A percentile compares a stretch with the other conserved stretches of the same genome.
phyloP scores from a whole-genome alignment of 2,888 invertebrate species.

The Sarcophaga rosellei region DNA sequence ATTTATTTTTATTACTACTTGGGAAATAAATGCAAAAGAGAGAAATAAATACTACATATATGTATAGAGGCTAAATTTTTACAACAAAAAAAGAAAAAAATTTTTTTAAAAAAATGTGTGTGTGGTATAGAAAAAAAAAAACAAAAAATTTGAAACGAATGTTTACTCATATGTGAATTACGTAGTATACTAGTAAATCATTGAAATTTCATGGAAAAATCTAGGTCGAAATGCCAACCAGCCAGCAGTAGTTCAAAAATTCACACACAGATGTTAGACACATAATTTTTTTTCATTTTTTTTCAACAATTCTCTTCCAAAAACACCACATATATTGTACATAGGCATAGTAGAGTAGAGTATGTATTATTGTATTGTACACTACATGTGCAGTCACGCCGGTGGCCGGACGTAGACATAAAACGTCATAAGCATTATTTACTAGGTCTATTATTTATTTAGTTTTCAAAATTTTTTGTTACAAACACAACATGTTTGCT shows the following conservation, averaged over 20 bases:
- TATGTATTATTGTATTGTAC: neutral
- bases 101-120: neutral
- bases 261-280: slow-evolving; percentile 5
- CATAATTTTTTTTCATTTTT: neutral
- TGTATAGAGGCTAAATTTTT: slow-evolving; percentile 16
- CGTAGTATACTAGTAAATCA: slow-evolving; percentile 54
- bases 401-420: slow-evolving; percentile 48
- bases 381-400: slow-evolving; percentile 20
- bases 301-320: no score
- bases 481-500: neutral
- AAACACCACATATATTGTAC: neutral
- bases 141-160: slow-evolving; percentile 24
- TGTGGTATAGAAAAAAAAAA: slow-evolving; percentile 21
- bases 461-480: no score
- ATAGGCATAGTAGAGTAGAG: neutral
- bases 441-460: no score
- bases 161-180: slow-evolving; percentile 58
- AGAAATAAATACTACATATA: neutral
- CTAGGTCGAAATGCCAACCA: slow-evolving; percentile 54
- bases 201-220: slow-evolving; percentile 59
- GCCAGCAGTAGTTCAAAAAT: neutral
- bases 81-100: neutral
- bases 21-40: neutral
- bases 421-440: slow-evolving; percentile 31
- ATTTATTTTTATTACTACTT: slow-evolving; percentile 19